Evolutionary conservation across 1,140 invertebrate species (phyloP), one percentile per base, ranked within the genome.

Genomic region (Drosophila micromelanica): DNA sequence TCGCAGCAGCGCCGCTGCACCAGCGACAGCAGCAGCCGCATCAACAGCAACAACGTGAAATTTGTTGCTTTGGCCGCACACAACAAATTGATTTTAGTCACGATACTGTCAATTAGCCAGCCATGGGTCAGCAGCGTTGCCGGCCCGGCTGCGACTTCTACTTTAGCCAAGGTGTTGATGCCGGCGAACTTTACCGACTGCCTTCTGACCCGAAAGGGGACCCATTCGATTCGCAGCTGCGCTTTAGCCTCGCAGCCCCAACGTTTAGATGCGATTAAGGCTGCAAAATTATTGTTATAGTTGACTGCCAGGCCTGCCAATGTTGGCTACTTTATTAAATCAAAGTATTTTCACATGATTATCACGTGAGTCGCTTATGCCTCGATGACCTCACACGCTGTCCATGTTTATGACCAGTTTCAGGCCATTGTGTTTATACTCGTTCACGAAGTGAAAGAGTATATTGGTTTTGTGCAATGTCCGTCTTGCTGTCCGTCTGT

Each of bases 61-160:
- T 89, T 89, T 89, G 84, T 89, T 89, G 84, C 84, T 78, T 73
- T 84, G 70, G 73, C 76, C 71, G 84, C 80, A 89, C 75, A 89
- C 79, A 89, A 89, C 84, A 89, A 89, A 89, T 89, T 89, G 84
- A 89, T 89, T 89, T 89, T 89, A 89, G 84, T 89, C 84, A 89
- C 84, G 84, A 89, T 89, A 89, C 84, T 89, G 84, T 89, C 84
- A 89, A 89, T 89, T 89, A 89, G 84, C 79, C 71, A 87, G 73
- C 85, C 84, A 89, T 78, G 84, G 84, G 84, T 89, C 84, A 89
- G 84, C 73, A 56, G 51, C 69, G n/a, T 37, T 61, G 59, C 38
- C 17, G 48, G 51, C 57, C 52, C 32, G 38, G 52, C 55, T 61
- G 9, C 20, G 27, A 37, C 71, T 48, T 23, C 64, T 38, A 51